Evolutionary conservation across 1,140 invertebrate genomes (phyloP).

Genomic region (Stratiolaelaps scimitus): DNA sequence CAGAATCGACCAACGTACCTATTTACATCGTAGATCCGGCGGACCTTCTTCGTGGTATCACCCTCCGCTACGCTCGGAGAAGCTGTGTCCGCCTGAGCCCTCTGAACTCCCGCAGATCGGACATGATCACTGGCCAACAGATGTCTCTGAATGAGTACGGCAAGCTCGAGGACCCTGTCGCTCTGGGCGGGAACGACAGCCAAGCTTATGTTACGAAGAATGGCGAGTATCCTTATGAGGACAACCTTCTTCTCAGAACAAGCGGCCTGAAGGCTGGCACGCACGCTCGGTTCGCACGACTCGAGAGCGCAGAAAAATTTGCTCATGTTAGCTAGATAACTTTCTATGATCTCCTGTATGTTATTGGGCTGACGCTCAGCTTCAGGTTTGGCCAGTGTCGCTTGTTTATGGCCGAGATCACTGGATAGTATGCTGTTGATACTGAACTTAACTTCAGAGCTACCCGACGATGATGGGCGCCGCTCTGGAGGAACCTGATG

Average conservation of each 20-base stretch:
- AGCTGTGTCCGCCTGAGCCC: no score
- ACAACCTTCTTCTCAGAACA: conserved; percentile 8
- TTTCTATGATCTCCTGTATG: neutral
- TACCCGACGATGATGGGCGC: no score
- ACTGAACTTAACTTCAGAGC: conserved; percentile 9
- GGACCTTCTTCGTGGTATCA: no score
- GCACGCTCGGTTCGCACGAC: neutral
- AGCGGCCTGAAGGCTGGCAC: neutral
- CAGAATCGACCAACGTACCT: no score
- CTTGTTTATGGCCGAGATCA: conserved; percentile 4
- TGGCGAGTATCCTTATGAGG: conserved; percentile 4
- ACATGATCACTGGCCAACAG: neutral
- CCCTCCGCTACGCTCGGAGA: no score
- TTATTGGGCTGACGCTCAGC: neutral
- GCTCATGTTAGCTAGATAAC: conserved; percentile 17
- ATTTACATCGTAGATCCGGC: no score
- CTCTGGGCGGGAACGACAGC: neutral
- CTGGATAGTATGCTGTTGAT: conserved; percentile 22
- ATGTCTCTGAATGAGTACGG: conserved; percentile 8
- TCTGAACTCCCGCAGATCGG: no score
- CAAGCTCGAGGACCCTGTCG: conserved; percentile 19
- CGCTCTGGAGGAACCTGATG: no score
- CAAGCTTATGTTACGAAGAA: conserved; percentile 8
- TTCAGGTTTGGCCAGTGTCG: neutral
- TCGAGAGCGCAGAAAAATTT: conserved; percentile 8